Conservation (phyloP, 1,140 invertebrate species). For the Tetragnatha versicolor region DNA sequence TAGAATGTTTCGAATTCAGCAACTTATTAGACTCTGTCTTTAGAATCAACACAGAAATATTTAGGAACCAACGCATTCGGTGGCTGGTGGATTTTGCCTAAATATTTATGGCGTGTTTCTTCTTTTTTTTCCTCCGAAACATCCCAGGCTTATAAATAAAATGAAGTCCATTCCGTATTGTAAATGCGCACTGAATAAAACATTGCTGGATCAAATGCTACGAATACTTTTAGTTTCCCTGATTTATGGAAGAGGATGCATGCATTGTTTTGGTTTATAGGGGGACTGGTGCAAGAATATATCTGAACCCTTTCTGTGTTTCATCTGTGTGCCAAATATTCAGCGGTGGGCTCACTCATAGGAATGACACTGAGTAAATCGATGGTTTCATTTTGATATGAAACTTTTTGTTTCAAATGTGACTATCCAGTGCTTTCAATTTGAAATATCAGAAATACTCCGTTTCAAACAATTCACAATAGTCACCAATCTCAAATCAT, state of each 20-base stretch:
- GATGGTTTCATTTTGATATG: too few relatives aligned
- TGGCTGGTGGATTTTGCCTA: not conserved
- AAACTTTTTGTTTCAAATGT: too few relatives aligned
- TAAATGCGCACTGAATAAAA: slow-evolving; percentile 29
- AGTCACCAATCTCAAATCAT: not conserved
- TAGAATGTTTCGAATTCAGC: not conserved
- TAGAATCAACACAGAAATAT: not conserved
- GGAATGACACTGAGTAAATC: too few relatives aligned
- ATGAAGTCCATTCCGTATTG: slow-evolving; percentile 11
- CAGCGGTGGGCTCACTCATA: not conserved
- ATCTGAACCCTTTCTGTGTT: not conserved
- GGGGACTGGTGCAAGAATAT: not conserved
- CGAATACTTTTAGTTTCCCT: not conserved
- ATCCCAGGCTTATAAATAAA: slow-evolving; percentile 14
- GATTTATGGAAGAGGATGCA: slow-evolving; percentile 11
- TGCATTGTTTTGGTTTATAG: slow-evolving; percentile 9
- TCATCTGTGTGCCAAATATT: not conserved
- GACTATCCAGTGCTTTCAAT: too few relatives aligned
- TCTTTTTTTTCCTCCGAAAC: not conserved
- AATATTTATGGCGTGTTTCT: slow-evolving; percentile 35
- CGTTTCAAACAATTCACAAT: not conserved
- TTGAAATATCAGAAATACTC: too few relatives aligned
- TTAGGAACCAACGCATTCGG: not conserved
- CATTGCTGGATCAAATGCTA: slow-evolving; percentile 18
- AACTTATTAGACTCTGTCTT: not conserved